Conservation (phyloP, 2,113 vertebrate species). For the Hydropotes inermis region DNA sequence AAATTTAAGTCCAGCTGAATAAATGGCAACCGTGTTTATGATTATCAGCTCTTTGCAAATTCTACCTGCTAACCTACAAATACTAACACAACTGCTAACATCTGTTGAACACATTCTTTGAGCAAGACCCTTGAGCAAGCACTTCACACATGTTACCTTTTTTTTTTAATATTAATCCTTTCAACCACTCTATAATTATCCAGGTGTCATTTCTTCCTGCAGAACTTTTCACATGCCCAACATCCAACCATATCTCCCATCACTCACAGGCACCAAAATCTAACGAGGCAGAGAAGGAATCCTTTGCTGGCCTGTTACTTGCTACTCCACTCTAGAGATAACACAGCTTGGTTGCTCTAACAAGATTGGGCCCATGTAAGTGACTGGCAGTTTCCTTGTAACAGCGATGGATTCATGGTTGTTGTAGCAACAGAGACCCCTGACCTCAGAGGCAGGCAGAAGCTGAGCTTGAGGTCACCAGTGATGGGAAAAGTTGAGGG, state of each 20-base stretch:
- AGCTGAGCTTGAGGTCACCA: conserved; percentile 22
- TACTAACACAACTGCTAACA: neutral
- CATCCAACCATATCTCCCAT: neutral
- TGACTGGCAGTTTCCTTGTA: conserved; percentile 58
- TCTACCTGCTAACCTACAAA: neutral
- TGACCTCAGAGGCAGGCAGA: neutral
- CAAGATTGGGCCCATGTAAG: conserved; percentile 44
- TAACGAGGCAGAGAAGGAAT: neutral
- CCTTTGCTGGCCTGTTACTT: neutral
- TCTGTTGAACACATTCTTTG: conserved; percentile 4
- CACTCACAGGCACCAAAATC: neutral
- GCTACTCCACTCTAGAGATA: conserved; percentile 34
- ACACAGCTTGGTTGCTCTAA: conserved; percentile 48
- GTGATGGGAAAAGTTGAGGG: neutral
- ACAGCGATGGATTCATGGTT: neutral
- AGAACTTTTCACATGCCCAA: neutral
- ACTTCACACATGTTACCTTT: neutral
- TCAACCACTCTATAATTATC: neutral
- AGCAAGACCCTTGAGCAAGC: neutral
- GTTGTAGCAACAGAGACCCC: conserved; percentile 16
- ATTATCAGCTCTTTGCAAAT: neutral
- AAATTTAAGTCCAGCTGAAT: neutral
- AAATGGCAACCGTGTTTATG: neutral
- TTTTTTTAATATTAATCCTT: neutral
- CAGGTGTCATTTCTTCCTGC: neutral